Evolutionary conservation across 1,140 invertebrate genomes (phyloP).

Genomic region (Probaryconus sp.): DNA sequence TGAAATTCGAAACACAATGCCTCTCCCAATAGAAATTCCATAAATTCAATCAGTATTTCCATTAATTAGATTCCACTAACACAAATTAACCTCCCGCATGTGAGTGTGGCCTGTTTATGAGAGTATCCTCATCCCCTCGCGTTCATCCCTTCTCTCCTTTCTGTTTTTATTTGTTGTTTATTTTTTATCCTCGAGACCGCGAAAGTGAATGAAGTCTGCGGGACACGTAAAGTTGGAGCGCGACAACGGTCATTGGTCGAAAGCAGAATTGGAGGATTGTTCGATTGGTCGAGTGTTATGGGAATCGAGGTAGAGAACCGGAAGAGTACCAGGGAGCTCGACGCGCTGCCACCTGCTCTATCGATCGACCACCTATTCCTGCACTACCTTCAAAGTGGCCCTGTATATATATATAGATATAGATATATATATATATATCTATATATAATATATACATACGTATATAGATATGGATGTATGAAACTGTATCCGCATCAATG

Average conservation of each 20-base stretch:
- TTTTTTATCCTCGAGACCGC: slow-evolving; percentile 24
- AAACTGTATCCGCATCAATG: slow-evolving; percentile 33
- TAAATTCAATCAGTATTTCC: background rate
- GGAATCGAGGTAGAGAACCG: slow-evolving; percentile 66
- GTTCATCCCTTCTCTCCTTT: background rate
- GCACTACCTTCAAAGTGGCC: slow-evolving; percentile 60
- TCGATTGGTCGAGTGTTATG: slow-evolving; percentile 66
- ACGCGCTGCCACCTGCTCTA: slow-evolving; percentile 76
- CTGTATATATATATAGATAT: slow-evolving; percentile 40
- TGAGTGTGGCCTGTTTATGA: slow-evolving; percentile 3
- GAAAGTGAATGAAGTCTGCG: slow-evolving; percentile 50
- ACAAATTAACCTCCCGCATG: too few relatives aligned
- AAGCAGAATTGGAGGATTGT: slow-evolving; percentile 56
- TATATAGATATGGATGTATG: slow-evolving; percentile 43
- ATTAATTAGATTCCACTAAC: background rate
- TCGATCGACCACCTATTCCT: slow-evolving; percentile 72
- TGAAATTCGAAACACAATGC: too few relatives aligned
- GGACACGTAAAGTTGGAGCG: slow-evolving; percentile 16
- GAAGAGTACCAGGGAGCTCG: slow-evolving; percentile 72
- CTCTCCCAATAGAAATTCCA: too few relatives aligned
- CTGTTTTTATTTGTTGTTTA: too few relatives aligned
- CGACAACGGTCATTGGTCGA: slow-evolving; percentile 51
- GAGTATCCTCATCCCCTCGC: too few relatives aligned
- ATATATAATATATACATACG: slow-evolving; percentile 7
- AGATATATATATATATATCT: slow-evolving; percentile 35